Evolutionary conservation across 2,888 invertebrate species (phyloP), one percentile per base, ranked within the genome.

Genomic region (Uloborus plumipes): DNA sequence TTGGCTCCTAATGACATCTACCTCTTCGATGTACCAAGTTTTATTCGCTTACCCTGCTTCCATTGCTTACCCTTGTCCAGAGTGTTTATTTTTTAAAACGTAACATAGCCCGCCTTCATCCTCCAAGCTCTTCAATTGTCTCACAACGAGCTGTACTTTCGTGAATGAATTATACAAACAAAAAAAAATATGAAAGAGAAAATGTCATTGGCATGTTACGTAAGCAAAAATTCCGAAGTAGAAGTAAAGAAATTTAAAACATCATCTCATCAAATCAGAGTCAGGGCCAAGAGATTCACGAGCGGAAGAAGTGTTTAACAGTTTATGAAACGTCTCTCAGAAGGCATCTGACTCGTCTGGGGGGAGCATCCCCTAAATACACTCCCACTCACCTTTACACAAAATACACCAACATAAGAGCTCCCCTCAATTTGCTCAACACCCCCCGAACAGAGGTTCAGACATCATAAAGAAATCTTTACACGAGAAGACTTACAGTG

Each of bases 401-500:
- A 39, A 22, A 61, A 61, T 16, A 22, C 20, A 18, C 39, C 58
- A 14, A 22, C 7, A 18, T 18, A 14, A 26, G 53, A 18, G 26
- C 26, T 62, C 50, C 15, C 31, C 51, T 72, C 64, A 81, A 81
- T 81, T 81, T 81, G 80, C 70, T 59, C n/a, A 53, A 31, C 67
- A 64, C 65, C 78, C 80, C 80, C 31, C 31, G 51, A 47, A 64
- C 53, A 61, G 13, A 7, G 20, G 20, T 66, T 39, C 53, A 20
- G 4, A 26, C 26, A 3, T 26, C 26, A 26, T 26, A 26, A 26
- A 26, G 51, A 31, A 26, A 72, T 69, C 67, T 80, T 51, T 72
- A 67, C 80, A 70, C 70, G 80, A 74, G 74, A 81, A 81, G 74
- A 26, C 70, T 81, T 62, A 74, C 51, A 62, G 61, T 74, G 64